These are phyloP conservation scores for Aphelenchoides fujianensis DNA, from an alignment of 1,140 invertebrate genomes.

Conservation along the genomic window DNA sequence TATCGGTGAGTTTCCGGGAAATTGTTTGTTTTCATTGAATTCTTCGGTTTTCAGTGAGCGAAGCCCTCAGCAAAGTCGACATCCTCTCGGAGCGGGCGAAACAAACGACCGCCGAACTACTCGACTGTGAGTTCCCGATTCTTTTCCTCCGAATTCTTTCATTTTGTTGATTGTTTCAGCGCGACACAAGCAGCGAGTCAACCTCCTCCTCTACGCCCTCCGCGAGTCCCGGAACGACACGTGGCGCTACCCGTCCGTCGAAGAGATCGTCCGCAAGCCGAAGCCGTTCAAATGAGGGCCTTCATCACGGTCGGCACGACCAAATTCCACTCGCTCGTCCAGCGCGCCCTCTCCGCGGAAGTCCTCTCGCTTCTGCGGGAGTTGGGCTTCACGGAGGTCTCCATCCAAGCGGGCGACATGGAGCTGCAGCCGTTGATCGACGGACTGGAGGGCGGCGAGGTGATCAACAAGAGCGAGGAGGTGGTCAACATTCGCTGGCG, in stretches of 20 bases:
- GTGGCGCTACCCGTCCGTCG: constrained; percentile 32
- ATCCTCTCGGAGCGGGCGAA: not conserved
- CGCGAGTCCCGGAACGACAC: constrained; percentile 23
- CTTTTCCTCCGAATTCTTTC: not conserved
- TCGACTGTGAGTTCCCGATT: not conserved
- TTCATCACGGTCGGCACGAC: constrained; percentile 66
- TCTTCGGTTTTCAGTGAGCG: not conserved
- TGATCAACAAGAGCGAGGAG: not conserved
- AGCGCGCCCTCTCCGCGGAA: constrained; percentile 22
- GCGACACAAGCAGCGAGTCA: not conserved
- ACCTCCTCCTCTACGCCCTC: not conserved
- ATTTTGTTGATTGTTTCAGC: not conserved
- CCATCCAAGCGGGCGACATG: constrained; percentile 40
- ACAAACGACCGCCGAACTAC: not conserved
- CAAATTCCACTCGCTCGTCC: constrained; percentile 63
- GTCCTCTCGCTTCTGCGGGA: not conserved
- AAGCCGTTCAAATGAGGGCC: constrained; percentile 26
- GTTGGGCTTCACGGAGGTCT: constrained; percentile 35
- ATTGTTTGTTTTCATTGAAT: not conserved
- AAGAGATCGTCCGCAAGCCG: constrained; percentile 18
- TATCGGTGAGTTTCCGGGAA: not conserved
- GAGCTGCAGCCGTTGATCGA: not conserved
- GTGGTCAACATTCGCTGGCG: not conserved
- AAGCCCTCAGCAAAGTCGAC: not conserved
- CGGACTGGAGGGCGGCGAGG: not conserved